A percentile compares a stretch with the other conserved stretches of the same genome.
phyloP scores from a whole-genome alignment of 2,797 vertebrate genomes.

The Etheostoma perlongum region DNA sequence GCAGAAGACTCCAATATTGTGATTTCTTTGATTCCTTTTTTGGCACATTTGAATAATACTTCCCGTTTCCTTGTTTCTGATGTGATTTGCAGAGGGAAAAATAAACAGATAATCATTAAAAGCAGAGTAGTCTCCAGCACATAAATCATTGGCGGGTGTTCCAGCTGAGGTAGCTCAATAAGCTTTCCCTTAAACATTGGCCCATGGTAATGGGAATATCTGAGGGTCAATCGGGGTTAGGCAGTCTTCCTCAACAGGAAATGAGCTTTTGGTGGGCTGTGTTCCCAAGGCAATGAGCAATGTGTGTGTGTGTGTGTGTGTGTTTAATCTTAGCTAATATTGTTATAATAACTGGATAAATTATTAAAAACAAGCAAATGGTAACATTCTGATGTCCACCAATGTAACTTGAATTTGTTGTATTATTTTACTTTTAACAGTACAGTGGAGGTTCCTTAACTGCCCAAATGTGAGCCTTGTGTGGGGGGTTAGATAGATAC shows the following conservation, averaged over 20 bases:
- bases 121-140: conserved; percentile 69
- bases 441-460: background rate
- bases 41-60: conserved; percentile 70
- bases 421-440: conserved; percentile 48
- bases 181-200: conserved; percentile 85
- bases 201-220: conserved; percentile 88
- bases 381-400: conserved; percentile 82
- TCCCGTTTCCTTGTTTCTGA: conserved; percentile 73
- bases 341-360: conserved; percentile 90
- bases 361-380: conserved; percentile 90
- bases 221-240: conserved; percentile 87
- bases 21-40: conserved; percentile 55
- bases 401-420: conserved; percentile 62
- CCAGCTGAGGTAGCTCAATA: conserved; percentile 85
- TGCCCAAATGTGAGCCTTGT: background rate
- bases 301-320: conserved; percentile 64
- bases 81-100: conserved; percentile 70
- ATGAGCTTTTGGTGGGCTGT: conserved; percentile 89
- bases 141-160: conserved; percentile 81
- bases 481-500: background rate
- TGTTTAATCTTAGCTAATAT: conserved; percentile 91
- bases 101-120: conserved; percentile 84
- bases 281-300: conserved; percentile 89
- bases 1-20: conserved; percentile 38
- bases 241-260: conserved; percentile 88